Base-by-base conservation (phyloP, 2,888 invertebrate genomes). In the Lordiphosa andalusiaca region DNA sequence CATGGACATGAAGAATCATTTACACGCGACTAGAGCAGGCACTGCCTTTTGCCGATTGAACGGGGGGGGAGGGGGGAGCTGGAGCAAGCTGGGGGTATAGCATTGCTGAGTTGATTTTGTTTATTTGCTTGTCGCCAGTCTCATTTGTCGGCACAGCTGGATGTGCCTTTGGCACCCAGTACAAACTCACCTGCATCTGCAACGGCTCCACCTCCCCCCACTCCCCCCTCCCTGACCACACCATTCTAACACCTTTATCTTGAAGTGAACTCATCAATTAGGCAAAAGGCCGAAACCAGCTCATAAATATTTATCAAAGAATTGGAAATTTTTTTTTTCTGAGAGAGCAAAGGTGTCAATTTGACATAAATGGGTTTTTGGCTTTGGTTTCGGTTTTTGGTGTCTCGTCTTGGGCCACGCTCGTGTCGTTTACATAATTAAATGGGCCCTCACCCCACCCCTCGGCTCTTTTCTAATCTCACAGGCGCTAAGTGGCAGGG, bases 71-170 rank as follows among this genome's bases (percentile, higher is more conserved):
- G n/a, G 16, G 7, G 6, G 37, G 38, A 6, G 16, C n/a, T 7
- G 10, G 39, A n/a, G n/a, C n/a, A 23, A 23, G 40, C 6, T 19
- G 19, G 19, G 4, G 19, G 7, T 10, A 19, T 23, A 7, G 37
- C 44, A 54, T 64, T 48, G 80, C 62, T 55, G 71, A 71, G 57
- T 67, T 84, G 85, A 78, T 83, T 78, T 85, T 83, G 83, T 83
- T 84, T 78, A 83, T 84, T 78, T 84, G 83, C 84, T 78, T 84
- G 77, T 78, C 77, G 81, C 85, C 84, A 69, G 77, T 53, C 64
- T 77, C 85, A 78, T 78, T 78, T 78, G 77, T 78, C 81, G 80
- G 77, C 77, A 83, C 77, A 84, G 77, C 77, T 84, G 77, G 77
- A 84, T 67, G 80, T 37, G 57, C 44, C 52, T 41, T 42, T 75